phyloP scores from a whole-genome alignment of 92 coral and sea anemone genomes.

The Blastomussa wellsi region DNA sequence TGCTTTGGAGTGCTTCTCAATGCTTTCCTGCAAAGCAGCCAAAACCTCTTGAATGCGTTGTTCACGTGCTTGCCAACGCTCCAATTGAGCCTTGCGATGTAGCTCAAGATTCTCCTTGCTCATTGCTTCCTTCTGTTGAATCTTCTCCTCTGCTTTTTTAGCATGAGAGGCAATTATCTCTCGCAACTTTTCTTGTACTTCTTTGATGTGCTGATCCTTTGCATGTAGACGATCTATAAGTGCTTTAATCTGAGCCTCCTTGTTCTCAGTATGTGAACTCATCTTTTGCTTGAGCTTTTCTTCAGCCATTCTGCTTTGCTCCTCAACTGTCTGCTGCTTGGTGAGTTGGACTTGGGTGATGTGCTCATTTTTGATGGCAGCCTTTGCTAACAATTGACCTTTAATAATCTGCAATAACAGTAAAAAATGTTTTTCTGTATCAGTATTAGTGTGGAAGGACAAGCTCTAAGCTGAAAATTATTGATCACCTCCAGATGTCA shows the following conservation, averaged over 20 bases:
- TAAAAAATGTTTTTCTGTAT: not conserved
- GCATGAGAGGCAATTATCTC: conserved; percentile 70
- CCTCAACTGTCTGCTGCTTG: conserved; percentile 58
- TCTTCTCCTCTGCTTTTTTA: conserved; percentile 82
- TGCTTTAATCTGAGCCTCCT: conserved; percentile 76
- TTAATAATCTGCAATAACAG: conserved; percentile 54
- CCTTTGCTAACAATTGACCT: conserved; percentile 56
- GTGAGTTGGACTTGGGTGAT: conserved; percentile 67
- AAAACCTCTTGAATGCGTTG: conserved; percentile 54
- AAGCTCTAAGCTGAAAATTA: no score
- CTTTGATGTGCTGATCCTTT: conserved; percentile 84
- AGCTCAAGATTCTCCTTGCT: conserved; percentile 67
- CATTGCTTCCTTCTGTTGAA: conserved; percentile 67
- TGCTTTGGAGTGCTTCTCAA: conserved; percentile 54
- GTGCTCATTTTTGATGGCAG: conserved; percentile 65
- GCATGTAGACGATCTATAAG: conserved; percentile 78
- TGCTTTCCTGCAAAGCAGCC: conserved; percentile 53
- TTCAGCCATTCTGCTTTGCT: conserved; percentile 74
- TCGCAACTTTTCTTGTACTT: conserved; percentile 66
- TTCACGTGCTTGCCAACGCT: conserved; percentile 63
- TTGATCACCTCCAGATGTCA: no score
- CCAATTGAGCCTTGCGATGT: conserved; percentile 62
- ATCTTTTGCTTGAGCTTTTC: conserved; percentile 85
- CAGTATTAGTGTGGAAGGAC: no score
- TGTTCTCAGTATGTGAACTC: conserved; percentile 74